Evolutionary conservation across 2,888 invertebrate species (phyloP), one percentile per base, ranked within the genome.

Genomic region (Caenorhabditis drosophilae): DNA sequence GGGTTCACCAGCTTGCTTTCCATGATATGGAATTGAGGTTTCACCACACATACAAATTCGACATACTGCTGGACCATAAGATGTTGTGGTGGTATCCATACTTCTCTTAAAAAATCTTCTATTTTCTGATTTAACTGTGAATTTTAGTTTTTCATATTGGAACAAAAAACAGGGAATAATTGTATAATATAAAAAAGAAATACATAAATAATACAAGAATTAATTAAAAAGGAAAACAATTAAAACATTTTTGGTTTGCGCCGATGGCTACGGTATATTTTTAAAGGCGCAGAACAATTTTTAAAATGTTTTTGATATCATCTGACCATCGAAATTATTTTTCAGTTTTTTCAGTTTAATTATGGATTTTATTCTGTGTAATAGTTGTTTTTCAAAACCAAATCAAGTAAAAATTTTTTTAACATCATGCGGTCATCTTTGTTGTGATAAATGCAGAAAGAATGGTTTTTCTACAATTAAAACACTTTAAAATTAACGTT

Each of bases 1-100:
- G 52, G 85, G 85, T 63, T 87, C 88, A 22, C 75, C 71, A n/a
- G 61, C 70, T 25, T 55, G 42, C 45, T 62, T 58, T 20, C 71
- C 67, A 47, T 59, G 41, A 41, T 70, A 73, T 7, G 76, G 75
- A 36, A 70, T 61, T 18, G 78, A 78, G 16, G 54, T 61, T n/a
- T 85, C 86, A 64, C 86, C 86, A 76, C 87, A 87, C 75, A 87
- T 87, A 75, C 87, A 87, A 60, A 87, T 87, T 44, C 87, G 84
- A 72, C 87, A 87, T 34, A 84, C 81, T 7, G 83, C 75, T 22
- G 71, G 58, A 35, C 71, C 69, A 27, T 66, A 31, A 31, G 70
- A 69, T 20, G 48, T 56, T 59, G 68, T 31, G 7, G 31, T 9
- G 12, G 12, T 31, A 12, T 31, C 31, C 31, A 31, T 31, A 9